phyloP scores from a whole-genome alignment of 2,113 vertebrate species.

The Sus scrofa region DNA sequence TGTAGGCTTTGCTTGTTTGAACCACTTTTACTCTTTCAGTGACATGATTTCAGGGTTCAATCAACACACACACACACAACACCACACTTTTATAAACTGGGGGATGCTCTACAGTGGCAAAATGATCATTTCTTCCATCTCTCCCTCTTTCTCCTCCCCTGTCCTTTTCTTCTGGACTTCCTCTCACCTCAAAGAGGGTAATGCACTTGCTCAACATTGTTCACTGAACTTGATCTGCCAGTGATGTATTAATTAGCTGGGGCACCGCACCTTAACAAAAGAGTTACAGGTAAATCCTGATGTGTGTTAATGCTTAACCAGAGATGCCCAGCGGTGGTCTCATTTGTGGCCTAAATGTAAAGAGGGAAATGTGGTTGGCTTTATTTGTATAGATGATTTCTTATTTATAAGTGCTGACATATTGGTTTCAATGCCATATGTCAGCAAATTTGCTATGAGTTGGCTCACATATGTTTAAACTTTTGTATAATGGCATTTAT shows the following conservation, averaged over 20 bases:
- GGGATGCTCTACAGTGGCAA: background rate
- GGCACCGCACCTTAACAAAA: constrained; percentile 80
- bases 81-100: background rate
- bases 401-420: constrained; percentile 77
- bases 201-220: constrained; percentile 72
- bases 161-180: background rate
- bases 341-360: constrained; percentile 73
- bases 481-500: constrained; percentile 71
- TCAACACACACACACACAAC: background rate
- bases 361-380: constrained; percentile 49
- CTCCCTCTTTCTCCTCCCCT: background rate
- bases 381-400: constrained; percentile 76
- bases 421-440: constrained; percentile 76
- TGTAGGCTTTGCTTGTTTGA: background rate
- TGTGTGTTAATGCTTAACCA: constrained; percentile 89
- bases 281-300: constrained; percentile 82
- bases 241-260: constrained; percentile 84
- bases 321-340: constrained; percentile 82
- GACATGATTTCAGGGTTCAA: background rate
- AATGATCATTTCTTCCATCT: background rate
- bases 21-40: background rate
- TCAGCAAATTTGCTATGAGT: constrained; percentile 61
- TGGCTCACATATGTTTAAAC: constrained; percentile 75
- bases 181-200: constrained; percentile 29
- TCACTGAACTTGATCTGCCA: constrained; percentile 45